Percentiles rank a stretch among this genome's conserved stretches.
phyloP scores from a whole-genome alignment of 2,797 vertebrate genomes.

The Pygocentrus nattereri region DNA sequence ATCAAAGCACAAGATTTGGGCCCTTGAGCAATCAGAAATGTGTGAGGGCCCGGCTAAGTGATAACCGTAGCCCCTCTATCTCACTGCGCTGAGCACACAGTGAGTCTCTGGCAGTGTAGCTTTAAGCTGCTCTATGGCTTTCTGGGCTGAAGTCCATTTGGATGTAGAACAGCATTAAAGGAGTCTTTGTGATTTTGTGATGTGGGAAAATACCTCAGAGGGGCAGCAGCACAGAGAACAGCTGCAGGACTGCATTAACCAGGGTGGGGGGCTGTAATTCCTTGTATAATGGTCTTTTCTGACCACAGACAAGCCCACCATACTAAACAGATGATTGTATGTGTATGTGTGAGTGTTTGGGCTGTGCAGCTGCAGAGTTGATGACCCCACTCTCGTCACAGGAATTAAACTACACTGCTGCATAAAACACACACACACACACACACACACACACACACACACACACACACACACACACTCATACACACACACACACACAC shows the following conservation, averaged over 20 bases:
- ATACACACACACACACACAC: slow-evolving; percentile 42
- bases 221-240: slow-evolving; percentile 48
- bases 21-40: no score
- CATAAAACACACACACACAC: slow-evolving; percentile 35
- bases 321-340: slow-evolving; percentile 43
- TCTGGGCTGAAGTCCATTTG: not conserved
- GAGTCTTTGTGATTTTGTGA: slow-evolving; percentile 41
- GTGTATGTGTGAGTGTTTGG: slow-evolving; percentile 37
- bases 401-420: slow-evolving; percentile 50
- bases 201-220: slow-evolving; percentile 53
- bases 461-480: slow-evolving; percentile 30
- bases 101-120: no score
- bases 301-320: slow-evolving; percentile 40
- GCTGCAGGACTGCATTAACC: slow-evolving; percentile 37
- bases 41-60: no score
- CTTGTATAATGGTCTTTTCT: slow-evolving; percentile 38
- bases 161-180: slow-evolving; percentile 42
- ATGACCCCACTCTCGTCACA: slow-evolving; percentile 46
- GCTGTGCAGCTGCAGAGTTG: slow-evolving; percentile 53
- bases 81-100: no score
- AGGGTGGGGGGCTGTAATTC: slow-evolving; percentile 27
- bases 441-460: slow-evolving; percentile 23
- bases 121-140: not conserved
- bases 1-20: no score
- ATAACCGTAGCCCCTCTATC: no score